Evolutionary conservation across 2,888 invertebrate species (phyloP), one percentile per base, ranked within the genome.

Genomic region (Stictocephala bisonia): DNA sequence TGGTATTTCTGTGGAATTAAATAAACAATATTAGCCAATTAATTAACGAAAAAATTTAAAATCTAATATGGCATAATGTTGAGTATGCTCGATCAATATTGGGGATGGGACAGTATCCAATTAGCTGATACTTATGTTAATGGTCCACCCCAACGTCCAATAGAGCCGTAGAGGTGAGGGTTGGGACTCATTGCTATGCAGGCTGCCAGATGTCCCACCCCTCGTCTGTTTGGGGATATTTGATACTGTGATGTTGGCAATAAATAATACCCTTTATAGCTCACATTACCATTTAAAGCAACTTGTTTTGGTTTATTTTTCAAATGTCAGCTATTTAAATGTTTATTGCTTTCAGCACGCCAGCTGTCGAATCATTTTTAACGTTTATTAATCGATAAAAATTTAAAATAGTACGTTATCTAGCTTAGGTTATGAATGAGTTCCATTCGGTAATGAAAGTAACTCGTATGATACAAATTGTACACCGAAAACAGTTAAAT

Each of bases 301-400:
- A 44, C 64, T 64, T 64, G 64, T 64, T 64, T 60, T 64, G 44
- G 64, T 64, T 64, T 64, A 64, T 64, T 64, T 60, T 64, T 64
- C 64, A 64, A 44, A 64, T 40, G 64, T 64, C 64, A 64, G n/a
- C 44, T 40, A 15, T 41, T n/a, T n/a, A n/a, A n/a, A n/a, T n/a
- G n/a, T n/a, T 27, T 27, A 64, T 26, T 44, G 44, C 26, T 11
- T 35, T 35, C 35, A 20, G 24, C 13, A 44, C n/a, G n/a, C n/a
- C 64, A 64, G 64, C 44, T 64, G 60, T 13, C 27, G 40, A 13
- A 3, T 6, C 6, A 35, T 9, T 35, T 35, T 6, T 35, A 35
- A 35, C 7, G 35, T 35, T 35, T 35, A 9, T 9, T 6, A 35
- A 13, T 13, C 35, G 35, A 35, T n/a, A n/a, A n/a, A n/a, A n/a